Conservation (phyloP, 2,797 vertebrate genomes). For the Lophotriccus pileatus region DNA sequence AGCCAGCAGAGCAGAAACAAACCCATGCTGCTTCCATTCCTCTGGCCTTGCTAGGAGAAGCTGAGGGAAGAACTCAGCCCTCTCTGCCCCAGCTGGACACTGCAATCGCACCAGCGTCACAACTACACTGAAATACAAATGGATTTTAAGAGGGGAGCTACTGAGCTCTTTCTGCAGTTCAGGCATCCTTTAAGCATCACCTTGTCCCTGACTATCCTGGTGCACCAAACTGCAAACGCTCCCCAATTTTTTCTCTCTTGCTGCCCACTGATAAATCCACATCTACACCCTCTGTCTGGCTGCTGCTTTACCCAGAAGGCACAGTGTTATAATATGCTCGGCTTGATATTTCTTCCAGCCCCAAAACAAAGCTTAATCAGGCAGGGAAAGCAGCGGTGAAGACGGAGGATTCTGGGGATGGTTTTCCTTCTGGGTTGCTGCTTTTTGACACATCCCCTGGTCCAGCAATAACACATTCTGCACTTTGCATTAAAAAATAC, state of each 20-base stretch:
- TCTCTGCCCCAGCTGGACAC: neutral
- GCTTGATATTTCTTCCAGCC: neutral
- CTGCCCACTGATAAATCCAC: neutral
- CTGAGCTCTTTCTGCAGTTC: neutral
- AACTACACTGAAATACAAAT: neutral
- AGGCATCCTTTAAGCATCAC: neutral
- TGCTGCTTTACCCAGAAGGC: neutral
- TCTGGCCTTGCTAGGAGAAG: neutral
- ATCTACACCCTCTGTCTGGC: neutral
- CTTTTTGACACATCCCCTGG: neutral
- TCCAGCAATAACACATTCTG: neutral
- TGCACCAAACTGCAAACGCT: neutral
- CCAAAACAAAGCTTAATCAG: conserved; percentile 7
- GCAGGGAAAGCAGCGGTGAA: neutral
- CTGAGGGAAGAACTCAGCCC: neutral
- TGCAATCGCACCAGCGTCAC: neutral
- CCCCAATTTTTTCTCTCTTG: neutral
- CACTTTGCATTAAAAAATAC: neutral
- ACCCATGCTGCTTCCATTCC: neutral
- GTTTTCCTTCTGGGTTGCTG: conserved; percentile 14
- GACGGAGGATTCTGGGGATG: neutral
- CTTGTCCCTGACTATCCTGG: rapidly evolving
- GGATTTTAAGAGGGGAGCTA: neutral
- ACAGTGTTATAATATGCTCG: rapidly evolving
- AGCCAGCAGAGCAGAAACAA: neutral